Percentiles rank a stretch among this genome's conserved stretches.
Evolutionary conservation across 2,797 vertebrate genomes (phyloP).

Genomic region (Rhyacichthys aspro): DNA sequence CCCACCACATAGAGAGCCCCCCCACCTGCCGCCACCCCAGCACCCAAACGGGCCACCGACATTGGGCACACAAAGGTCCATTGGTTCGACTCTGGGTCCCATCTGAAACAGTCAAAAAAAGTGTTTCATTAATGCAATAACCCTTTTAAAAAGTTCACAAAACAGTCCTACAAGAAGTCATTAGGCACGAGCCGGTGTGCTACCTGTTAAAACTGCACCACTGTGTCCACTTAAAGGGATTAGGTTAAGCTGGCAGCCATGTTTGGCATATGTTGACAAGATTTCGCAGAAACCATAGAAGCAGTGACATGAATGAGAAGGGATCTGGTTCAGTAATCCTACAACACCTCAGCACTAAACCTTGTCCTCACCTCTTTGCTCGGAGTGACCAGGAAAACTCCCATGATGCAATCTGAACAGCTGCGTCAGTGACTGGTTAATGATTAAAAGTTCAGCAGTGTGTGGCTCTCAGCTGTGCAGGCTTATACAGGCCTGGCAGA

Average conservation of each 20-base stretch:
- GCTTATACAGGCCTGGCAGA: no score
- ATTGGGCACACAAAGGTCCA: constrained; percentile 82
- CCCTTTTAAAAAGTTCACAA: background rate
- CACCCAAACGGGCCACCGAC: constrained; percentile 81
- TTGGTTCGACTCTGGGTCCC: constrained; percentile 82
- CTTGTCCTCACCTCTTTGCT: background rate
- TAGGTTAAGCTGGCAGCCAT: constrained; percentile 59
- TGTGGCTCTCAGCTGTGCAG: constrained; percentile 14
- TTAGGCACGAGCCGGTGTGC: constrained; percentile 3
- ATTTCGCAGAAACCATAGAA: constrained; percentile 52
- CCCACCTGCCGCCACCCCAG: constrained; percentile 76
- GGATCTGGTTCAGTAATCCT: background rate
- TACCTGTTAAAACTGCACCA: constrained; percentile 42
- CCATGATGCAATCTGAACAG: background rate
- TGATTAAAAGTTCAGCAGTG: constrained; percentile 29
- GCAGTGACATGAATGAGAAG: constrained; percentile 17
- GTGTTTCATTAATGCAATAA: background rate
- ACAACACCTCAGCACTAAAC: background rate
- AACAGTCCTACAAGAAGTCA: no score
- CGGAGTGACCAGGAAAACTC: background rate
- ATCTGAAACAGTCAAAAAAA: constrained; percentile 63
- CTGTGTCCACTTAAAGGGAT: constrained; percentile 63
- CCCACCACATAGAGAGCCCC: constrained; percentile 83
- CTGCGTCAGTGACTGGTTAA: constrained; percentile 23
- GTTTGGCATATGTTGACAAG: constrained; percentile 56